Percentiles rank a stretch among this genome's conserved stretches.
phyloP scores from a whole-genome alignment of 2,888 invertebrate genomes.

The Alcis repandata region DNA sequence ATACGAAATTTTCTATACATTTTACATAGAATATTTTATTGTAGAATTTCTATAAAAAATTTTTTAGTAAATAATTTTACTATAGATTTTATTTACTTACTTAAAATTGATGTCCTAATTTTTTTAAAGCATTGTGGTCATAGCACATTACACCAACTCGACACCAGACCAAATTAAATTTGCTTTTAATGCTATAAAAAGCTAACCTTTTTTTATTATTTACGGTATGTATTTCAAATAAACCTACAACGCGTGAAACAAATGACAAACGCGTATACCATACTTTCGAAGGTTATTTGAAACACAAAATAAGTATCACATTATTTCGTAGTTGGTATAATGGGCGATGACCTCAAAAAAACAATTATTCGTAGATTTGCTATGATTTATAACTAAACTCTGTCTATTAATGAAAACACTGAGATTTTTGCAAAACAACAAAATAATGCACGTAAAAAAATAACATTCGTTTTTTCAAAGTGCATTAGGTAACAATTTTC shows the following conservation, averaged over 20 bases:
- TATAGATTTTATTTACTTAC: background rate
- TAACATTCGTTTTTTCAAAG: no score
- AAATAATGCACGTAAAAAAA: background rate
- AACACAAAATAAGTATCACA: background rate
- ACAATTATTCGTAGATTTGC: background rate
- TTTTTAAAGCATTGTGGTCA: background rate
- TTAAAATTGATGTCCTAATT: background rate
- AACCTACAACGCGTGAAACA: no score
- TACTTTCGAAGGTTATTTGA: background rate
- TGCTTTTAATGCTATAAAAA: no score
- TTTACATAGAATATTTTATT: background rate
- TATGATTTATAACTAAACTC: background rate
- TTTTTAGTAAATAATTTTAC: slow-evolving; percentile 1
- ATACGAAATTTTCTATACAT: background rate
- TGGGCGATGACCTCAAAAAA: background rate
- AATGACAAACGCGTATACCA: no score
- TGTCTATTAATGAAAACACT: background rate
- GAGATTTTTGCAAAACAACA: background rate
- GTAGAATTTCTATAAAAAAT: slow-evolving; percentile 5
- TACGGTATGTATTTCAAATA: no score
- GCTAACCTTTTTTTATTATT: no score
- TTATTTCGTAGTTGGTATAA: background rate
- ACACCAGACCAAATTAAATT: background rate
- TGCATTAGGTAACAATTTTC: background rate
- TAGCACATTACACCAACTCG: background rate